Base-by-base conservation (phyloP, 2,888 invertebrate species). In the Gastrophysa polygoni region DNA sequence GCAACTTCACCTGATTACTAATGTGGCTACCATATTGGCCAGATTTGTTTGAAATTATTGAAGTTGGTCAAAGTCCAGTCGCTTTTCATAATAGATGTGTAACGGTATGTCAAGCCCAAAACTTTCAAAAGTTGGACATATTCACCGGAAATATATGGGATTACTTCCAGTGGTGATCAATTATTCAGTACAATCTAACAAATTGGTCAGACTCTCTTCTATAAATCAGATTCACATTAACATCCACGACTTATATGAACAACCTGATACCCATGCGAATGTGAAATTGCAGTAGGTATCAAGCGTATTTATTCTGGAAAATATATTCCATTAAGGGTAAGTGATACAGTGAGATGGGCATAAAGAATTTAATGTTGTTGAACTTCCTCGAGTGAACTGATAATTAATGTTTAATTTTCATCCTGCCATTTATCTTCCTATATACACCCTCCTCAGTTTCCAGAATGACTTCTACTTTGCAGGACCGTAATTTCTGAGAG, bases 251-350 rank as follows among this genome's bases (percentile, higher is more conserved):
- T 16, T 16, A 47, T 50, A 2, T 50, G 18, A 48, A 50, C 28
- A 52, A 65, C 65, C 24, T 24, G 7, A 24, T 24, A 7, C 7
- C 7, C 4, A 7, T 7, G 7, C 7, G 3, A 24, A 24, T 24
- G 24, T 24, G 24, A 24, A 24, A 24, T 24, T 3, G 24, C 4
- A 5, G n/a, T n/a, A n/a, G n/a, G 24, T 24, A 24, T 24, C 7
- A 3, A 24, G 7, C 3, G 24, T 24, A 24, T 7, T 24, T 7
- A 7, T 38, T 32, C 29, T 44, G 11, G 29, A 28, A 48, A 62
- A 52, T 54, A 58, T 54, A 62, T 62, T 62, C 58, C 58, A 62
- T 62, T 62, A 62, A 48, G 44, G 44, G 51, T 54, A 21, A 54
- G 46, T 58, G 62, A 58, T 62, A 58, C 44, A 54, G 49, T 21